Percentiles rank a stretch among this genome's conserved stretches.
Conservation (phyloP, 2,888 invertebrate genomes). For the Alloscopus bannaensis region DNA sequence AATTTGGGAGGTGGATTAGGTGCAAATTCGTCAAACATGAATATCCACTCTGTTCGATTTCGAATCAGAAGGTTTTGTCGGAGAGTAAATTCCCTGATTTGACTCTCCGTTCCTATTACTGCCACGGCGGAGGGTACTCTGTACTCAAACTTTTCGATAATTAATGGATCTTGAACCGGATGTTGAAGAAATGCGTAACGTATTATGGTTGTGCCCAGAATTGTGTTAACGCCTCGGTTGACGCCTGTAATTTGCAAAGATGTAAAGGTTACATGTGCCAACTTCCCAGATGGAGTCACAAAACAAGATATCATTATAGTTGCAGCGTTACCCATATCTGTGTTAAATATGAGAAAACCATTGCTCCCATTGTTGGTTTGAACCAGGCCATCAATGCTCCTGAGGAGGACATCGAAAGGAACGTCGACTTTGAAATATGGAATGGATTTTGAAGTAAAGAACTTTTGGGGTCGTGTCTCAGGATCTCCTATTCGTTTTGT, state of each 20-base stretch:
- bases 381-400: constrained; percentile 68
- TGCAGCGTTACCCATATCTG: constrained; percentile 58
- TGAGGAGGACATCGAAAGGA: constrained; percentile 68
- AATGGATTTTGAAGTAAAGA: constrained; percentile 67
- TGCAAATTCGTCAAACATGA: constrained; percentile 67
- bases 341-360: constrained; percentile 72
- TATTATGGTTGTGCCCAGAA: constrained; percentile 71
- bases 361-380: constrained; percentile 70
- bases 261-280: too few relatives aligned
- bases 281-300: too few relatives aligned
- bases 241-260: constrained; percentile 64
- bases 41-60: constrained; percentile 72
- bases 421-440: constrained; percentile 70
- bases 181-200: constrained; percentile 71
- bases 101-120: constrained; percentile 64
- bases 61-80: constrained; percentile 57
- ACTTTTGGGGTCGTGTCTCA: constrained; percentile 66
- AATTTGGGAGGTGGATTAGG: constrained; percentile 60
- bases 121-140: constrained; percentile 71
- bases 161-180: constrained; percentile 62
- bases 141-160: constrained; percentile 71
- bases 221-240: constrained; percentile 69
- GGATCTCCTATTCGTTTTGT: constrained; percentile 75
- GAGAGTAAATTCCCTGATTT: constrained; percentile 65
- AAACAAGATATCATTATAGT: too few relatives aligned